These are phyloP conservation scores for Mantis religiosa DNA, from an alignment of 2,888 invertebrate genomes.

Conservation along the genomic window DNA sequence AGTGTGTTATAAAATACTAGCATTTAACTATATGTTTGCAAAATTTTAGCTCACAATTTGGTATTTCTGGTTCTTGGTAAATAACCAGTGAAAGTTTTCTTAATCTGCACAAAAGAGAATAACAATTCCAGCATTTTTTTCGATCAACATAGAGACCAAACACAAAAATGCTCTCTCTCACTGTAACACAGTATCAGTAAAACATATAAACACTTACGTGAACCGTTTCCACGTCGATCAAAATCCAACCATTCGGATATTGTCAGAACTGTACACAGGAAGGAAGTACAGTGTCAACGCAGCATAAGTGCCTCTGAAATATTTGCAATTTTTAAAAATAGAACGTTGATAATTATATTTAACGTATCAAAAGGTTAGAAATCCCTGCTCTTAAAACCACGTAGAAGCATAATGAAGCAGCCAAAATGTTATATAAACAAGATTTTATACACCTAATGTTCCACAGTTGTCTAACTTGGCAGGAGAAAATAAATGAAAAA, in stretches of 20 bases:
- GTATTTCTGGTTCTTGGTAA: background rate
- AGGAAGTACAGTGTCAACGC: background rate
- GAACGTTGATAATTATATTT: background rate
- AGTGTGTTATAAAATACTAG: background rate
- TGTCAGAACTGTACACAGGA: background rate
- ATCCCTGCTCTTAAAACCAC: too few relatives aligned
- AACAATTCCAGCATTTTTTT: background rate
- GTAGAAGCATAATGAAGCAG: too few relatives aligned
- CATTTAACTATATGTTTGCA: background rate
- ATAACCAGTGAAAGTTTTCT: background rate
- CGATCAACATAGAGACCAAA: background rate
- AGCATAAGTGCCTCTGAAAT: background rate
- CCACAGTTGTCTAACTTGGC: background rate
- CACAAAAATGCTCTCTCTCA: background rate
- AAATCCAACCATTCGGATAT: background rate
- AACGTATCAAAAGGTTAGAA: too few relatives aligned
- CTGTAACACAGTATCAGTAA: background rate
- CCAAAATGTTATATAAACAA: too few relatives aligned
- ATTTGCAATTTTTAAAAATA: background rate
- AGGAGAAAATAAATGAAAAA: background rate
- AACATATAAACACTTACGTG: background rate
- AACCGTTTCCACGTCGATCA: constrained; percentile 20
- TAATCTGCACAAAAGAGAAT: background rate
- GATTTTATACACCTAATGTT: background rate
- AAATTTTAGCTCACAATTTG: background rate